Base-by-base conservation (phyloP, 1,140 invertebrate species). In the Tribolium castaneum region DNA sequence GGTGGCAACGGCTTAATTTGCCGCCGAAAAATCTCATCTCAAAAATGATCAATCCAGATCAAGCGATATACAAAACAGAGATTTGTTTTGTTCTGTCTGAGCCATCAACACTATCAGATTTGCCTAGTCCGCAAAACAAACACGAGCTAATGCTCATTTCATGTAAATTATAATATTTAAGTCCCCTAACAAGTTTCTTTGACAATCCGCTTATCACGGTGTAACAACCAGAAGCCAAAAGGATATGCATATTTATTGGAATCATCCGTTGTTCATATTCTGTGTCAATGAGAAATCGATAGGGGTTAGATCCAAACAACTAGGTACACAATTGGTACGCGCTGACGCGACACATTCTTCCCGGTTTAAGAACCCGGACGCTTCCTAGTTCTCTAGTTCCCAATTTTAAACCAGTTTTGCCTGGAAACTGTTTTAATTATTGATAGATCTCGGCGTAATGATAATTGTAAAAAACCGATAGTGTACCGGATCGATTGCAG, bases 81-180 rank as follows among this genome's bases (percentile, higher is more conserved):
- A 30, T 10, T 30, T 62, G 10, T 35, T 66, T 66, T 66, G 35
- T 66, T 66, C n/a, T 66, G 59, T 66, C 59, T 66, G 56, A 62
- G 59, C 25, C 25, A 45, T 66, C 59, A 35, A 12, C 30, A 66
- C 25, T 66, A 66, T 66, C 25, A 66, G 25, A 66, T 66, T 66
- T 35, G 14, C 14, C 10, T 66, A 66, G 25, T 66, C 25, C 30
- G 30, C 25, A 66, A 66, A 66, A 66, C 14, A 34, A 35, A 66
- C 59, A 12, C 9, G 9, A 30, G 22, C 59, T 66, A 66, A 66
- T 66, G 59, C 59, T 66, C 30, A 66, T 66, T 66, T 66, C 59
- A 66, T 66, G 59, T 66, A 66, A 66, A 66, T 66, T 66, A 30
- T 66, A 66, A 35, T 66, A 66, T 66, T 59, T 66, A 35, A 66